Conservation (phyloP, 2,113 vertebrate genomes). For the Tiliqua scincoides region DNA sequence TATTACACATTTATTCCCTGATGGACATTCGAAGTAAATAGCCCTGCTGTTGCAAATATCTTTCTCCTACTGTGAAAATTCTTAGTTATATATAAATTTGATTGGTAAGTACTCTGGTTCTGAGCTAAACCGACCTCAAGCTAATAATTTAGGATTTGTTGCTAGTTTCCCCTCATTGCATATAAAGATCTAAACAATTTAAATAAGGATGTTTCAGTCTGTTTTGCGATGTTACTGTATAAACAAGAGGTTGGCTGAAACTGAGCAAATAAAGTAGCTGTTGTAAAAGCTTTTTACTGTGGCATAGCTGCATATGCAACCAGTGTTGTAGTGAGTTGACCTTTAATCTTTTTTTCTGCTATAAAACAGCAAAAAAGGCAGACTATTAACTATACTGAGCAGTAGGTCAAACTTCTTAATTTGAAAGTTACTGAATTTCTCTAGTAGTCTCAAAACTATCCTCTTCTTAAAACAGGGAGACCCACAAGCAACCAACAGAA, state of each 20-base stretch:
- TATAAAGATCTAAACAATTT: neutral
- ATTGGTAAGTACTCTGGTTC: neutral
- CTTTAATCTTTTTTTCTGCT: neutral
- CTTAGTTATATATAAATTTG: neutral
- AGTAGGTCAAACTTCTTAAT: neutral
- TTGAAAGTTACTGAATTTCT: neutral
- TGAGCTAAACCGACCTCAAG: neutral
- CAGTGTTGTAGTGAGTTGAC: too few species aligned
- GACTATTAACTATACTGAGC: neutral
- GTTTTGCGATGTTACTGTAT: neutral
- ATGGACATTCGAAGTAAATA: too few species aligned
- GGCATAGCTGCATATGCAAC: too few species aligned
- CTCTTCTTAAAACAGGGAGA: slow-evolving; percentile 73
- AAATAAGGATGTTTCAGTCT: neutral
- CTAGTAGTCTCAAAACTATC: neutral
- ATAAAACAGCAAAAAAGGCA: neutral
- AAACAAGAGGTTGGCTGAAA: too few species aligned
- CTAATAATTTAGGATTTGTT: neutral
- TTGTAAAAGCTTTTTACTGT: neutral
- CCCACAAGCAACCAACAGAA: slow-evolving; percentile 66
- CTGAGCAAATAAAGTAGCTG: neutral
- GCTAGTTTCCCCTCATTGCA: neutral
- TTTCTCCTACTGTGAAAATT: too few species aligned
- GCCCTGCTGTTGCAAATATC: too few species aligned
- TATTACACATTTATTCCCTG: too few species aligned